Conservation (phyloP, 2,888 invertebrate genomes). For the Pyrrhia umbra region DNA sequence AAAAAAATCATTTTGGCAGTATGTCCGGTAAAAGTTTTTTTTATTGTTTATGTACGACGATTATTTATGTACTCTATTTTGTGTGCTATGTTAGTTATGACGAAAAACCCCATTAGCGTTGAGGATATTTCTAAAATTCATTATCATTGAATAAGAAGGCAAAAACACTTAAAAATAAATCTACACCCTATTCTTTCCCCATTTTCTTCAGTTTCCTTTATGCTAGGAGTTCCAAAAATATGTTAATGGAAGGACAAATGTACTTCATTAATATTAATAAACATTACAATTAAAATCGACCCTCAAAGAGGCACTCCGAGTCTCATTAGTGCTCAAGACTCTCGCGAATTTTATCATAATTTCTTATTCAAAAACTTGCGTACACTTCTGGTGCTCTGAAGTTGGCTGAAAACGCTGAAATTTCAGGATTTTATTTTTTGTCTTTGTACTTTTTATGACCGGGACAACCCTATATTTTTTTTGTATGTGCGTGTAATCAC, state of each 20-base stretch:
- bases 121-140: background rate
- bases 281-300: constrained; percentile 55
- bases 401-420: background rate
- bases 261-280: constrained; percentile 60
- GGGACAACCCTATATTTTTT: too few relatives aligned
- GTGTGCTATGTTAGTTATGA: background rate
- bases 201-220: constrained; percentile 13
- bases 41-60: too few relatives aligned
- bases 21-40: too few relatives aligned
- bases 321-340: constrained; percentile 36
- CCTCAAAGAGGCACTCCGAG: constrained; percentile 17
- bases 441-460: background rate
- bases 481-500: too few relatives aligned
- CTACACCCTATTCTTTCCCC: background rate
- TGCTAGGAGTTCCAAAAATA: constrained; percentile 36
- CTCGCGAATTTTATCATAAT: constrained; percentile 22
- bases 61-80: too few relatives aligned
- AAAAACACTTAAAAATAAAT: background rate
- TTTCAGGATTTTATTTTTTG: background rate
- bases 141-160: background rate
- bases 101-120: background rate
- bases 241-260: constrained; percentile 50
- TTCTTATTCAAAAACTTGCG: constrained; percentile 30
- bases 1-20: too few relatives aligned
- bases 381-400: background rate